Conservation (phyloP, 1,140 invertebrate genomes). For the Cheumatopsyche charites region DNA sequence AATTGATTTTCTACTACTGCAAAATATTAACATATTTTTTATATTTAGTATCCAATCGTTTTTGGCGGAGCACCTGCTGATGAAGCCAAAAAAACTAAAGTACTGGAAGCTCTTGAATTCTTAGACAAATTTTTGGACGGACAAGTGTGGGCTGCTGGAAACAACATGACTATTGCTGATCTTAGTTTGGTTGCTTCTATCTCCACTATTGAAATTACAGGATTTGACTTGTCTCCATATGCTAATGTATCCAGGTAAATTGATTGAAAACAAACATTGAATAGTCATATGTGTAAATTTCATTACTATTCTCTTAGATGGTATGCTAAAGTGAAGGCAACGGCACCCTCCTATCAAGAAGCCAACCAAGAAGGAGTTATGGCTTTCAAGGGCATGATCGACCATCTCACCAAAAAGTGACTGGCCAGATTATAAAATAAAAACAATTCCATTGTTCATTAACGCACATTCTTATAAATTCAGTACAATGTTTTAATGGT, state of each 20-base stretch:
- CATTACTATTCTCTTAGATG: constrained; percentile 65
- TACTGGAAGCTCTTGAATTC: constrained; percentile 67
- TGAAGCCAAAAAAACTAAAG: constrained; percentile 67
- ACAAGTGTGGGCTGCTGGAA: constrained; percentile 69
- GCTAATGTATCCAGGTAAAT: constrained; percentile 65
- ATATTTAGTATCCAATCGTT: constrained; percentile 70
- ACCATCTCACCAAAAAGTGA: constrained; percentile 43
- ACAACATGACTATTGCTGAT: constrained; percentile 76
- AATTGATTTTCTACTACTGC: background rate
- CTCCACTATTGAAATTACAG: constrained; percentile 70
- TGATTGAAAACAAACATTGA: background rate
- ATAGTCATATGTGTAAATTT: background rate
- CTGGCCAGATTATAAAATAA: background rate
- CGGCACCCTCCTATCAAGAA: constrained; percentile 74
- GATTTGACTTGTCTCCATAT: constrained; percentile 71
- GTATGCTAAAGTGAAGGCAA: constrained; percentile 71
- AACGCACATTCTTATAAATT: too few relatives aligned
- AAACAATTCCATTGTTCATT: too few relatives aligned
- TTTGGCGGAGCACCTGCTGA: constrained; percentile 70
- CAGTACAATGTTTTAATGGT: too few relatives aligned
- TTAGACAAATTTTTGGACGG: constrained; percentile 73
- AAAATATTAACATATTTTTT: constrained; percentile 30
- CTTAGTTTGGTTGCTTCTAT: constrained; percentile 66
- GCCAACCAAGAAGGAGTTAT: constrained; percentile 68
- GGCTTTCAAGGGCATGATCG: constrained; percentile 58